A percentile compares a stretch with the other conserved stretches of the same genome.
Conservation (phyloP, 2,797 vertebrate species). For the Strix occidentalis region DNA sequence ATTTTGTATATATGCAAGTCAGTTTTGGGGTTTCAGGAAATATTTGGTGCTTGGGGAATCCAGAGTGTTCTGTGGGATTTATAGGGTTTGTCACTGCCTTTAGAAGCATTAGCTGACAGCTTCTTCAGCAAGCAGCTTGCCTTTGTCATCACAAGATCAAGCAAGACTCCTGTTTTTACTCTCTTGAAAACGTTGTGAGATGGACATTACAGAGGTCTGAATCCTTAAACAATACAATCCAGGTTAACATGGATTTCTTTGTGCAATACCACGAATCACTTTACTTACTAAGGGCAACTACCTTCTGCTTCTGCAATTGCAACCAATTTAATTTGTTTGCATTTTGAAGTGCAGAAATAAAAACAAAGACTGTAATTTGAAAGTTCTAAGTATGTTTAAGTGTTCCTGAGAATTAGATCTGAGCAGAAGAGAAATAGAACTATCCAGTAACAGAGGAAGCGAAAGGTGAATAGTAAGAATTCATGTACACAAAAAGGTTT, state of each 20-base stretch:
- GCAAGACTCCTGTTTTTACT: neutral
- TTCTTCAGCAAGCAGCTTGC: neutral
- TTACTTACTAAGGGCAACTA: neutral
- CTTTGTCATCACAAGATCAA: neutral
- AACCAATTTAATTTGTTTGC: neutral
- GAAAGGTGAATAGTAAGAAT: neutral
- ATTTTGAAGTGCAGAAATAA: neutral
- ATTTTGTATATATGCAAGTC: neutral
- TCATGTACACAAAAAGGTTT: neutral
- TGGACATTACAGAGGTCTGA: neutral
- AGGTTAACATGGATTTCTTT: neutral
- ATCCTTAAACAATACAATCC: neutral
- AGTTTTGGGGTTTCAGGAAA: neutral
- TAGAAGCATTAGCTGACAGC: neutral
- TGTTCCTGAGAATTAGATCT: neutral
- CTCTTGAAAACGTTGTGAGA: neutral
- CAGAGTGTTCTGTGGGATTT: neutral
- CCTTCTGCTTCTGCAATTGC: neutral
- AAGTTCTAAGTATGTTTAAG: neutral
- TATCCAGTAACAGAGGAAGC: neutral
- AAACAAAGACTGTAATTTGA: neutral
- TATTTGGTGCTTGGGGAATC: neutral
- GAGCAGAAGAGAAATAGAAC: neutral
- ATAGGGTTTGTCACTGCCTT: neutral
- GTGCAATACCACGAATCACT: neutral